These are phyloP conservation scores for Oreochromis aureus DNA, from an alignment of 2,113 vertebrate species.

Conservation along the genomic window DNA sequence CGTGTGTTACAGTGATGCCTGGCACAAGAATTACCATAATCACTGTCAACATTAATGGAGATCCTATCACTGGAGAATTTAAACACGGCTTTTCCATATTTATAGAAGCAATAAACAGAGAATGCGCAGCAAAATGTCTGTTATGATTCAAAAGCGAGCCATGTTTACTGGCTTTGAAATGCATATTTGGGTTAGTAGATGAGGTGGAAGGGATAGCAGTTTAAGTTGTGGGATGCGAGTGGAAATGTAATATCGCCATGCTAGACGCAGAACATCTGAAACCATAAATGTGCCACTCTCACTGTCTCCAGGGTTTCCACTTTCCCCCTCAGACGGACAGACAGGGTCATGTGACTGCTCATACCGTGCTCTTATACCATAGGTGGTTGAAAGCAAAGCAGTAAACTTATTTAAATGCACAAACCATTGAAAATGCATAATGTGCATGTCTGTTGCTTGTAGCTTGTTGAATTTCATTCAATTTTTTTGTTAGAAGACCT, in stretches of 20 bases:
- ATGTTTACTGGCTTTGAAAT: slow-evolving; percentile 62
- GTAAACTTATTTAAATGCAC: neutral
- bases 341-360: neutral
- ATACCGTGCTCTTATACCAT: neutral
- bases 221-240: slow-evolving; percentile 42
- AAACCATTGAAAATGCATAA: neutral
- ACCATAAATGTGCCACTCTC: slow-evolving; percentile 46
- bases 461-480: neutral
- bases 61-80: slow-evolving; percentile 60
- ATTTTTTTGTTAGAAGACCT: neutral
- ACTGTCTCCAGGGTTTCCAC: slow-evolving; percentile 15
- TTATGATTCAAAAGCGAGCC: slow-evolving; percentile 55
- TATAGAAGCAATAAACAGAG: slow-evolving; percentile 63
- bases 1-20: neutral
- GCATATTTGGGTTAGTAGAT: slow-evolving; percentile 59
- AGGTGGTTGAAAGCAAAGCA: neutral
- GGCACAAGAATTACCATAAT: slow-evolving; percentile 64
- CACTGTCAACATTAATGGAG: slow-evolving; percentile 64
- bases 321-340: slow-evolving; percentile 3
- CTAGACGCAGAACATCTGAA: slow-evolving; percentile 46
- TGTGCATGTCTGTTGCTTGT: neutral
- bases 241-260: slow-evolving; percentile 59
- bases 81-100: slow-evolving; percentile 67
- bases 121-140: slow-evolving; percentile 56
- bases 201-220: slow-evolving; percentile 37